phyloP scores from a whole-genome alignment of 2,888 invertebrate species.

The Tinea semifulvella region DNA sequence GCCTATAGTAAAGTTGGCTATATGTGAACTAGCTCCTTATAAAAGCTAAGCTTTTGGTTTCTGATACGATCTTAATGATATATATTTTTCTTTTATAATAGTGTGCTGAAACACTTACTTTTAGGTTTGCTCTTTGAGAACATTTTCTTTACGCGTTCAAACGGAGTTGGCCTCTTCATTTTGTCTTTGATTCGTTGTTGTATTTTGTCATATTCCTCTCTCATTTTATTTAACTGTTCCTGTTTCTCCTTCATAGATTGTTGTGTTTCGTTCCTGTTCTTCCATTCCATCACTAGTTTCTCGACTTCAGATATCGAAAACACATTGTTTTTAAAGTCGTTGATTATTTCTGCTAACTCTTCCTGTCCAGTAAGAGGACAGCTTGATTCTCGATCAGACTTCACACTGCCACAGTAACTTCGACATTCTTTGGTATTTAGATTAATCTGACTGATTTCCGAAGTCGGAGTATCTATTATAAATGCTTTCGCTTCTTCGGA shows the following conservation, averaged over 20 bases:
- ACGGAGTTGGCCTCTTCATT: constrained; percentile 80
- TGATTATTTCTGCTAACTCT: constrained; percentile 86
- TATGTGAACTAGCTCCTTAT: no score
- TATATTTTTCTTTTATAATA: no score
- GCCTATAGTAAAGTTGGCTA: no score
- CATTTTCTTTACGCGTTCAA: constrained; percentile 80
- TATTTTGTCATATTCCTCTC: constrained; percentile 83
- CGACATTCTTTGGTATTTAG: constrained; percentile 47
- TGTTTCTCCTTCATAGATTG: constrained; percentile 87
- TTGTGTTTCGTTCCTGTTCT: constrained; percentile 85
- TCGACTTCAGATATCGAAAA: constrained; percentile 87
- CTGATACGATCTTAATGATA: no score
- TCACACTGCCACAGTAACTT: constrained; percentile 38
- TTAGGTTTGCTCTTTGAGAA: constrained; percentile 72
- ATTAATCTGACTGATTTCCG: constrained; percentile 60
- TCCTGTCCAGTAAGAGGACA: constrained; percentile 69
- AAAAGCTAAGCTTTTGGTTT: no score
- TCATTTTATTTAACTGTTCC: constrained; percentile 81
- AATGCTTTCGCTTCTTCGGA: constrained; percentile 59
- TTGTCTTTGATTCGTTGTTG: constrained; percentile 80
- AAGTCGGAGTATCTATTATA: constrained; percentile 56
- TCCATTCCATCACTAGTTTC: constrained; percentile 86
- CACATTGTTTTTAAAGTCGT: constrained; percentile 89
- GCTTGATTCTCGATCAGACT: constrained; percentile 45
- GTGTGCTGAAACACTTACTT: constrained; percentile 41